phyloP scores from a whole-genome alignment of 2,888 invertebrate genomes.

The Plemyria rubiginata region DNA sequence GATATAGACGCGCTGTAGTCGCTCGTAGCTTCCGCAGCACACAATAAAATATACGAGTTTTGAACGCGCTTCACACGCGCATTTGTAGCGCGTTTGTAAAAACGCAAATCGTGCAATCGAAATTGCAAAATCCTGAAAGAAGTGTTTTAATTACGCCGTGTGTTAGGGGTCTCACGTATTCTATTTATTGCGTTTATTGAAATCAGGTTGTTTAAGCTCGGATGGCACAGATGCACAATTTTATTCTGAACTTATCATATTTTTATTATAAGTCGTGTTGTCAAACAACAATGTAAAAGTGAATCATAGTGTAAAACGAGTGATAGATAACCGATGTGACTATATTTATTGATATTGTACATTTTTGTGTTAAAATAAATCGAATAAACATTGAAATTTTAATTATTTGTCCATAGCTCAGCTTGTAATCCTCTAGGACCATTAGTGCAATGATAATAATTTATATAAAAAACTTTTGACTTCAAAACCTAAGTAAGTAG shows the following conservation, averaged over 20 bases:
- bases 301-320: slow-evolving; percentile 67
- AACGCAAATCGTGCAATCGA: no score
- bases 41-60: no score
- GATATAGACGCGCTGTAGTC: no score
- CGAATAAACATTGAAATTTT: slow-evolving; percentile 55
- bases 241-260: slow-evolving; percentile 35
- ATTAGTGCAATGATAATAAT: no score
- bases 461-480: no score
- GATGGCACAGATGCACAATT: slow-evolving; percentile 39
- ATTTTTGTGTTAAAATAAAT: slow-evolving; percentile 83
- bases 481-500: no score
- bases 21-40: no score
- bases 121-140: no score
- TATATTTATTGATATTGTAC: slow-evolving; percentile 84
- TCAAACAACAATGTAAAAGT: slow-evolving; percentile 75
- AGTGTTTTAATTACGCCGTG: no score
- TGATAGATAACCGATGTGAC: slow-evolving; percentile 78
- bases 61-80: no score
- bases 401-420: slow-evolving; percentile 28
- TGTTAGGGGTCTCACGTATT: no score
- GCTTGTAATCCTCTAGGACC: background rate
- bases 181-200: background rate
- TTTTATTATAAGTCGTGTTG: slow-evolving; percentile 33
- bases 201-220: slow-evolving; percentile 11
- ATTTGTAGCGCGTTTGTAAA: no score